Conservation (phyloP, 1,140 invertebrate genomes). For the Drosophila miranda region DNA sequence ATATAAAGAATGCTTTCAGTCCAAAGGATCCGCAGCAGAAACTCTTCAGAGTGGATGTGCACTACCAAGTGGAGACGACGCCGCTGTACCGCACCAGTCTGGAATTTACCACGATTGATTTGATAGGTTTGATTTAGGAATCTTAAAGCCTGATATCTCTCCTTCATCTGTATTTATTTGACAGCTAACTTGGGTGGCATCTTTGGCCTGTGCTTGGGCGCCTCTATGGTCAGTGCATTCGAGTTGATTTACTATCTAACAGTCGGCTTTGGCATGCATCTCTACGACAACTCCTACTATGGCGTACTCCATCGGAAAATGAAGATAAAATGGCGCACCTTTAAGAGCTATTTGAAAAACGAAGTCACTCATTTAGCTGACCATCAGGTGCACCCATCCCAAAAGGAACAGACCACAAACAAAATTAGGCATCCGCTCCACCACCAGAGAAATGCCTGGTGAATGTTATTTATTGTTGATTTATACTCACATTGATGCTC, state of each 20-base stretch:
- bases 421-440: slow-evolving; percentile 54
- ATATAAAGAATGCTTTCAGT: not conserved
- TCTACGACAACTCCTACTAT: slow-evolving; percentile 68
- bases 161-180: not conserved
- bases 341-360: slow-evolving; percentile 47
- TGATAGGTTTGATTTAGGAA: slow-evolving; percentile 47
- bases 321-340: slow-evolving; percentile 25
- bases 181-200: slow-evolving; percentile 80
- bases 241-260: slow-evolving; percentile 82
- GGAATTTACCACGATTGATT: slow-evolving; percentile 67
- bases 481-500: not conserved
- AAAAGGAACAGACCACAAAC: slow-evolving; percentile 1
- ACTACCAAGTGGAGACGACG: slow-evolving; percentile 69
- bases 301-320: slow-evolving; percentile 26
- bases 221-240: slow-evolving; percentile 80
- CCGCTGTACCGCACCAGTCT: slow-evolving; percentile 65
- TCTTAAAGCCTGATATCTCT: not conserved
- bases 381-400: not conserved
- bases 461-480: slow-evolving; percentile 5
- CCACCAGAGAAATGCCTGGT: slow-evolving; percentile 49
- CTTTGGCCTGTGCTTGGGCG: slow-evolving; percentile 80
- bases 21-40: slow-evolving; percentile 26
- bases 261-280: slow-evolving; percentile 62
- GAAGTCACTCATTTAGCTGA: slow-evolving; percentile 38
- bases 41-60: slow-evolving; percentile 68